Base-by-base conservation (phyloP, 2,797 vertebrate genomes). In the Melopsittacus undulatus region DNA sequence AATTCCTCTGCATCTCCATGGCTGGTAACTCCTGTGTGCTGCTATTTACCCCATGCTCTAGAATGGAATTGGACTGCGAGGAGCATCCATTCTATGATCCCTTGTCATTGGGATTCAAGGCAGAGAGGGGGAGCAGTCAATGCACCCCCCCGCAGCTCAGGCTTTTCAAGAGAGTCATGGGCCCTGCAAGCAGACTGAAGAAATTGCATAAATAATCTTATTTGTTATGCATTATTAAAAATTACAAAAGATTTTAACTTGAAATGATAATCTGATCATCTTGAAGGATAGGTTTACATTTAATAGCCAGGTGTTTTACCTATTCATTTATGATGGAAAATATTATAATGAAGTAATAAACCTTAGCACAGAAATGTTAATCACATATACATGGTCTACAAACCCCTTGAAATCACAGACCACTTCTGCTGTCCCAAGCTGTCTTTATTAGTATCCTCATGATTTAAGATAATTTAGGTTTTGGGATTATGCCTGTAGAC, bases 291-390 rank as follows among this genome's bases (percentile, higher is more conserved):
- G 96, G 96, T 95, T 97, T 97, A 57, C 97, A 85, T 97, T 97
- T 98, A 97, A 97, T 96, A 97, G 94, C 89, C 96, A 97, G 97
- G 97, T 98, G 95, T 97, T 97, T 97, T 97, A 97, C 97, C 97
- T 97, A 94, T 97, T 97, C 97, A 96, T 89, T 98, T 97, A 96
- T 92, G 96, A 96, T 97, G 91, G 97, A 97, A 97, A 97, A 97
- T 97, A 97, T 96, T 97, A 95, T 96, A 96, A 97, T 97, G 96
- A 97, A 97, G 96, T 95, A 92, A 92, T 97, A 97, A 98, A 95
- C 83, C n/a, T 83, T 90, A 83, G 93, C 84, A 79, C 76, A 91
- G 90, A 96, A 95, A 97, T 97, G 96, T 96, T 97, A 97, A 97
- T 98, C 93, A 93, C 94, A 91, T 95, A 80, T 92, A 91, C 24